phyloP scores from a whole-genome alignment of 2,797 vertebrate genomes.

The Sebastes vulpes region DNA sequence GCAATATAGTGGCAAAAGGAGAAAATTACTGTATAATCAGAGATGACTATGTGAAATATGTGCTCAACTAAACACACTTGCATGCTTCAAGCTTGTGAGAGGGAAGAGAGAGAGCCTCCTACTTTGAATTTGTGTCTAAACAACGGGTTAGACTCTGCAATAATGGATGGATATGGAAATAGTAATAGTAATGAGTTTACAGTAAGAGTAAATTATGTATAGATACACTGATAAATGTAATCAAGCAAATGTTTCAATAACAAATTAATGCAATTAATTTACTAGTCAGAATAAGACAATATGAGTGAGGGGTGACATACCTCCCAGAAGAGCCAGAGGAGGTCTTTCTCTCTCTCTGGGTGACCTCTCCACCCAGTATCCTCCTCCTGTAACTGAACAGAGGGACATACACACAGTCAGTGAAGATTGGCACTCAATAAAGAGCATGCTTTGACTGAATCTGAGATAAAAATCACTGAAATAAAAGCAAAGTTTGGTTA shows the following conservation, averaged over 20 bases:
- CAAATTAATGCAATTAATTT: not conserved
- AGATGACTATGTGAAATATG: too few species aligned
- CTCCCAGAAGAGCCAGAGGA: conserved; percentile 95
- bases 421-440: not conserved
- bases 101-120: too few species aligned
- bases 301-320: conserved; percentile 64
- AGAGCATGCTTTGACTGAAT: not conserved
- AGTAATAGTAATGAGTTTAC: not conserved
- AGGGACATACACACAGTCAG: not conserved
- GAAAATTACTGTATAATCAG: too few species aligned
- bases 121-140: too few species aligned
- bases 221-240: not conserved
- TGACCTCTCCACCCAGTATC: conserved; percentile 90
- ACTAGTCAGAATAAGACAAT: not conserved
- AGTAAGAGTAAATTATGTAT: not conserved
- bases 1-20: too few species aligned
- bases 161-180: not conserved
- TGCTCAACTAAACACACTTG: too few species aligned
- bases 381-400: conserved; percentile 92
- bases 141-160: not conserved
- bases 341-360: conserved; percentile 87
- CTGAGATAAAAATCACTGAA: not conserved
- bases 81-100: too few species aligned
- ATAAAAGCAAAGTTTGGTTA: conserved; percentile 24
- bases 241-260: not conserved